These are phyloP conservation scores for Pseudopodoces humilis DNA, from an alignment of 2,113 vertebrate species.

Conservation along the genomic window DNA sequence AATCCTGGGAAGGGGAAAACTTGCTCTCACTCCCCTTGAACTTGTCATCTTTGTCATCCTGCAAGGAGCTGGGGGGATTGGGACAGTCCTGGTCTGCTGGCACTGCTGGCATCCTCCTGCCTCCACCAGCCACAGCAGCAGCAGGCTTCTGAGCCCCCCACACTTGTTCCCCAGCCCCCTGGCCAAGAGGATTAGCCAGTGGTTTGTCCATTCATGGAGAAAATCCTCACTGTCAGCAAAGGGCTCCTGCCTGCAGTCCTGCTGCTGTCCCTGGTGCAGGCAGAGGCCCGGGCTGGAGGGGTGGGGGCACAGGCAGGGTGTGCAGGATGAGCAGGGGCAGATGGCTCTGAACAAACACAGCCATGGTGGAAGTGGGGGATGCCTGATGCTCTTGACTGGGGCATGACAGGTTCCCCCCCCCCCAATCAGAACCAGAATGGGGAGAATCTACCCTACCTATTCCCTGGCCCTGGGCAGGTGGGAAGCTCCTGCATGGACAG, in stretches of 20 bases:
- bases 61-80: background rate
- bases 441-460: background rate
- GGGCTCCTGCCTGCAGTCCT: background rate
- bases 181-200: background rate
- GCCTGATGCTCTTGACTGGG: background rate
- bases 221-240: slow-evolving; percentile 39
- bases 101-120: background rate
- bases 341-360: background rate
- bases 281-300: background rate
- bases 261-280: background rate
- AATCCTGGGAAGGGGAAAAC: background rate
- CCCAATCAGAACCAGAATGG: background rate
- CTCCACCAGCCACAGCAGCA: background rate
- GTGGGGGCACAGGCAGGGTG: background rate
- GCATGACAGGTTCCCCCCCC: accelerated
- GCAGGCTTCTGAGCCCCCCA: background rate
- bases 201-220: background rate
- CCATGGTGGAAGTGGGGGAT: accelerated
- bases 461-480: background rate
- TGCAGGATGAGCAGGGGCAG: background rate
- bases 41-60: background rate
- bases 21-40: background rate
- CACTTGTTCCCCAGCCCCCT: background rate
- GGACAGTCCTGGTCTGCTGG: background rate
- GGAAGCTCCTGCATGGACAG: background rate